Percentiles rank a stretch among this genome's conserved stretches.
Conservation (phyloP, 2,888 invertebrate species). For the Diplazon laetatorius region DNA sequence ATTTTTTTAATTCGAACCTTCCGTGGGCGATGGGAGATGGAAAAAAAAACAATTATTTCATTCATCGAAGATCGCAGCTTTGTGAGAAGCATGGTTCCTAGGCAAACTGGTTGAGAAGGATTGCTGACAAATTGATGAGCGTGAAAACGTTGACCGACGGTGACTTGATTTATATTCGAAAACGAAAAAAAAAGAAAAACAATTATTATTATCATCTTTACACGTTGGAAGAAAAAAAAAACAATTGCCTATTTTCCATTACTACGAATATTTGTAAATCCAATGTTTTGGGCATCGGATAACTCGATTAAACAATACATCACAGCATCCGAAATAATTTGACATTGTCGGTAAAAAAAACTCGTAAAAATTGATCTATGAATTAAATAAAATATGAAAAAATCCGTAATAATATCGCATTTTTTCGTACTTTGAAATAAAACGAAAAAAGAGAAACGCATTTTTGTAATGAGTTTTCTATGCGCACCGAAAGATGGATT, state of each 20-base stretch:
- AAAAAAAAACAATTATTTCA: conserved; percentile 13
- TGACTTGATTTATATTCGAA: conserved; percentile 32
- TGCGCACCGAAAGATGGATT: conserved; percentile 22
- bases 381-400: conserved; percentile 33
- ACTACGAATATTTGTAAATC: conserved; percentile 48
- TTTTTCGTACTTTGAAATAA: conserved; percentile 46
- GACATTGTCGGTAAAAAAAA: conserved; percentile 29
- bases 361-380: conserved; percentile 38
- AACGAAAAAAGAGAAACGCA: conserved; percentile 4
- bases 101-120: conserved; percentile 43
- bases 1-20: conserved; percentile 29
- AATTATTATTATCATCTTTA: too few species aligned
- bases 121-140: conserved; percentile 39
- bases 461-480: conserved; percentile 52
- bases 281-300: conserved; percentile 31
- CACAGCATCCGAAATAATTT: not conserved
- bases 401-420: conserved; percentile 5
- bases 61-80: conserved; percentile 42
- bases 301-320: not conserved
- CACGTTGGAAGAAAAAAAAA: conserved; percentile 33
- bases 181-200: too few species aligned
- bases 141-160: not conserved
- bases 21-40: not conserved
- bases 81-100: conserved; percentile 41
- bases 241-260: conserved; percentile 48